Evolutionary conservation across 2,888 invertebrate species (phyloP).

Genomic region (Strigamia crassipes): DNA sequence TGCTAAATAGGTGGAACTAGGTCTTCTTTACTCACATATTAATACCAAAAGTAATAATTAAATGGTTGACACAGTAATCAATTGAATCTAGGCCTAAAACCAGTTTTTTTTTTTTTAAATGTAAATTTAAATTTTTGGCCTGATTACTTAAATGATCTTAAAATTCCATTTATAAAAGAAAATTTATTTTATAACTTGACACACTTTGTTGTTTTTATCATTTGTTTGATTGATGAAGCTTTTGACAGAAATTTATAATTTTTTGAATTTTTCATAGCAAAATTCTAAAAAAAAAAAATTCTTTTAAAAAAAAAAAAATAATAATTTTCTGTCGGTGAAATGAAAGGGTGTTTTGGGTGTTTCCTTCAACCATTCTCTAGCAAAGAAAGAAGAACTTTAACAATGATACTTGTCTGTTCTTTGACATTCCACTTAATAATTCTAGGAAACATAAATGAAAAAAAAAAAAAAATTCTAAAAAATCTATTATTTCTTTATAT

Average conservation of each 20-base stretch:
- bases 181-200: not conserved
- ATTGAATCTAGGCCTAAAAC: too few species aligned
- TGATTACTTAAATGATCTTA: too few species aligned
- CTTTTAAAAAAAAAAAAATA: not conserved
- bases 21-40: too few species aligned
- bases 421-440: not conserved
- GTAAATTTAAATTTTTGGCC: too few species aligned
- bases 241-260: not conserved
- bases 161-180: not conserved
- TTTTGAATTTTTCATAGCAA: not conserved
- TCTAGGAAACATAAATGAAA: not conserved
- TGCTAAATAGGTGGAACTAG: too few species aligned
- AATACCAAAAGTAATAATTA: too few species aligned
- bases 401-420: not conserved
- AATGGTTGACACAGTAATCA: too few species aligned
- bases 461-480: not conserved
- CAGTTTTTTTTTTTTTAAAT: too few species aligned
- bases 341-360: not conserved
- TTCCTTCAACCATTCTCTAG: too few species aligned
- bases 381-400: not conserved
- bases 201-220: not conserved
- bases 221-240: not conserved
- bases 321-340: not conserved
- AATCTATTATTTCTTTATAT: not conserved
- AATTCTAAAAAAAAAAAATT: not conserved